phyloP scores from a whole-genome alignment of 2,113 vertebrate species.

The Irena cyanogastra region DNA sequence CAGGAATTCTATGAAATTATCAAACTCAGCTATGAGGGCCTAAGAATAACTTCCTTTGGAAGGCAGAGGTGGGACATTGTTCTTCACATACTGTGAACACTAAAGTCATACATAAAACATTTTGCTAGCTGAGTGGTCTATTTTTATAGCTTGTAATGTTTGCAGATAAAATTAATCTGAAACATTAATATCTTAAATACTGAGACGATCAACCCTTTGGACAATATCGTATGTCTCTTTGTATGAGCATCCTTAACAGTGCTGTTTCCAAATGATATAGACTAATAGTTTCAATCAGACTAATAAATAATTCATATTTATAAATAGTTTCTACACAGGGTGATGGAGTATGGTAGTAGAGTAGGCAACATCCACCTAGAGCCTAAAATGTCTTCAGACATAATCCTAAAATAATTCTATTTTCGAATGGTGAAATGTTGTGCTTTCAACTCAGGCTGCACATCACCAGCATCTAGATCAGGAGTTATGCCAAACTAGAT shows the following conservation, averaged over 20 bases:
- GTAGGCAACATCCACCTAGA: neutral
- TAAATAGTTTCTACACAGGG: slow-evolving; percentile 6
- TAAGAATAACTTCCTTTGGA: slow-evolving; percentile 38
- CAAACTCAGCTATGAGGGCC: slow-evolving; percentile 13
- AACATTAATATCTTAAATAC: neutral
- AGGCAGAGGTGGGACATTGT: neutral
- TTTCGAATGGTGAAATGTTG: slow-evolving; percentile 59
- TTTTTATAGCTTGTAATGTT: neutral
- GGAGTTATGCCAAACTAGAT: slow-evolving; percentile 85
- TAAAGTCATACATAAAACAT: neutral
- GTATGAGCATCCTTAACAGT: neutral
- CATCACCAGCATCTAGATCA: slow-evolving; percentile 72
- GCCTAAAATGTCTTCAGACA: slow-evolving; percentile 30
- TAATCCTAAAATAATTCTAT: slow-evolving; percentile 59
- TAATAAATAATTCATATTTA: slow-evolving; percentile 42
- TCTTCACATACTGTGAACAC: neutral
- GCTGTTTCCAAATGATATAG: neutral
- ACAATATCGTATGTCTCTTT: neutral
- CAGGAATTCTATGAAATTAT: slow-evolving; percentile 37
- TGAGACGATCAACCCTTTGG: neutral
- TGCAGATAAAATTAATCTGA: neutral
- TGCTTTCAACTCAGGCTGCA: slow-evolving; percentile 62
- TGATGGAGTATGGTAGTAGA: neutral
- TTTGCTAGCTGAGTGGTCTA: neutral
- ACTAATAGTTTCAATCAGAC: slow-evolving; percentile 18